These are phyloP conservation scores for Pseudochaenichthys georgianus DNA, from an alignment of 2,797 vertebrate species.

Conservation along the genomic window DNA sequence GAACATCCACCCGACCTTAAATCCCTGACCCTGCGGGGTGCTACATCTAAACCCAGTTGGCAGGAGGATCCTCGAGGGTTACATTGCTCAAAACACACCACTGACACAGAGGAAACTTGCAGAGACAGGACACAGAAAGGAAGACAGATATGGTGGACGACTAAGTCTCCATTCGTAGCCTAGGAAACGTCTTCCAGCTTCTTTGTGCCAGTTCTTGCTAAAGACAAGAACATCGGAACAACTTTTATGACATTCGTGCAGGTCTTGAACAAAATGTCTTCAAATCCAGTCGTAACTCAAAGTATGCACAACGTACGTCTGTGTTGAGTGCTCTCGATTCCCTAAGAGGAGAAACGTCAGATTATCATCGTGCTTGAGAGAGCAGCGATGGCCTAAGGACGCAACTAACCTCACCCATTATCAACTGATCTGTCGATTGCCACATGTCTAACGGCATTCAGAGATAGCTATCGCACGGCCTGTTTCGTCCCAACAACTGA, in stretches of 20 bases:
- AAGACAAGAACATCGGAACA: background rate
- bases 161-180: background rate
- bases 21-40: constrained; percentile 35
- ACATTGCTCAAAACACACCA: constrained; percentile 1
- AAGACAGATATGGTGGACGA: background rate
- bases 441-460: background rate
- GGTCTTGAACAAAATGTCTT: background rate
- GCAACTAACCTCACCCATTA: background rate
- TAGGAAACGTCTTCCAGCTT: background rate
- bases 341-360: background rate
- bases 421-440: background rate
- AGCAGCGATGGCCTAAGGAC: background rate
- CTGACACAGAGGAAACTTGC: background rate
- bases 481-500: no score
- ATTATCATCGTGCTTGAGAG: background rate
- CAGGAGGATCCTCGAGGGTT: constrained; percentile 1
- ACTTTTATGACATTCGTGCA: background rate
- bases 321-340: background rate
- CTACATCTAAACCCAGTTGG: constrained; percentile 17
- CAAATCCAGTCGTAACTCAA: background rate
- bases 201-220: background rate
- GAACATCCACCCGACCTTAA: constrained; percentile 48
- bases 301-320: background rate
- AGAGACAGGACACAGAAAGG: background rate
- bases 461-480: background rate